A percentile compares a stretch with the other conserved stretches of the same genome.
Evolutionary conservation across 2,113 vertebrate species (phyloP).

Genomic region (Scalopus aquaticus): DNA sequence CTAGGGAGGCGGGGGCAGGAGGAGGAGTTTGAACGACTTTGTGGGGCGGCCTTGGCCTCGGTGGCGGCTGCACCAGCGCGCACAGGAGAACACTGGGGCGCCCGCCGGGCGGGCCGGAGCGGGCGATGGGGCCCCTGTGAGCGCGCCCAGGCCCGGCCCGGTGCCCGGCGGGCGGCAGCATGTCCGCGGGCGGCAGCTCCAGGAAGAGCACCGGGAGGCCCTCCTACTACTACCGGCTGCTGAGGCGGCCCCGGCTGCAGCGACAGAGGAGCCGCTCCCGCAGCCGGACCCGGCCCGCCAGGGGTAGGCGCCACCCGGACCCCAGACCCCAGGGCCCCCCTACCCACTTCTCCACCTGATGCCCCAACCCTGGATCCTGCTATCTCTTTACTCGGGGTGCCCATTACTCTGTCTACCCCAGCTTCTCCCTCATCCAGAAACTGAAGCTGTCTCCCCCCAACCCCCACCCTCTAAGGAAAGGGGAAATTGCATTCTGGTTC

Average conservation of each 20-base stretch:
- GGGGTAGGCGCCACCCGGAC: slow-evolving; percentile 88
- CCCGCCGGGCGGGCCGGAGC: slow-evolving; percentile 77
- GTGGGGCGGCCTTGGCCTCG: slow-evolving; percentile 62
- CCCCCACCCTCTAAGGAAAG: background rate
- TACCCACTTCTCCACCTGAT: background rate
- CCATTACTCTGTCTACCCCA: background rate
- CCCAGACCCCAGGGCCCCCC: background rate
- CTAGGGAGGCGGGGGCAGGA: slow-evolving; percentile 28
- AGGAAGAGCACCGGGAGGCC: slow-evolving; percentile 95
- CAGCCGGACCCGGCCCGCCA: slow-evolving; percentile 92
- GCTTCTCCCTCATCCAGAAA: background rate
- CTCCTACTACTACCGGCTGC: slow-evolving; percentile 96
- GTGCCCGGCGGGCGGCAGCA: slow-evolving; percentile 83
- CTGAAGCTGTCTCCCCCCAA: background rate
- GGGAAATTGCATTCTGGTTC: background rate
- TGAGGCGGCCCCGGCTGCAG: slow-evolving; percentile 95
- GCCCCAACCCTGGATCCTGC: background rate
- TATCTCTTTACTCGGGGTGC: background rate
- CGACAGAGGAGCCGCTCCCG: slow-evolving; percentile 96
- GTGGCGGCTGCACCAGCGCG: background rate
- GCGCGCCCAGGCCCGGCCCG: slow-evolving; percentile 75
- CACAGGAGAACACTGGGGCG: slow-evolving; percentile 42
- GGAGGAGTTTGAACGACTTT: slow-evolving; percentile 75
- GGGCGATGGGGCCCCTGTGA: slow-evolving; percentile 74
- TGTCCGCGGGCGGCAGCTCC: slow-evolving; percentile 92